Conservation (phyloP, 2,113 vertebrate genomes). For the Ranitomeya imitator region DNA sequence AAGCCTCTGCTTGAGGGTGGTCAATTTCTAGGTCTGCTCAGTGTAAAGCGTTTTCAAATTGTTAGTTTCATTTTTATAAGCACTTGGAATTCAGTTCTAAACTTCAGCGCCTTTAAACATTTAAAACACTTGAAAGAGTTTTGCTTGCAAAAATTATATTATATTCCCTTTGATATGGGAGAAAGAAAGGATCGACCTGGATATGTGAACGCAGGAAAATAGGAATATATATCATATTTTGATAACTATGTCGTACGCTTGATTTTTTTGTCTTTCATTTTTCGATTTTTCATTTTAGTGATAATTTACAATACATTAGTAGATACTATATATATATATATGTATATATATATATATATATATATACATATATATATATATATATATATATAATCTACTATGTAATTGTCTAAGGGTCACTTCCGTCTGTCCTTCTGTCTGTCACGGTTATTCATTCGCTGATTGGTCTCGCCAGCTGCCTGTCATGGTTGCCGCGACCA, state of each 20-base stretch:
- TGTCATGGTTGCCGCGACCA: too few species aligned
- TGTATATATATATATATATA: too few species aligned
- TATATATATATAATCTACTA: too few species aligned
- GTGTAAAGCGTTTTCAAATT: constrained; percentile 58
- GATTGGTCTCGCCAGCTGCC: too few species aligned
- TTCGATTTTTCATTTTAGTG: too few species aligned
- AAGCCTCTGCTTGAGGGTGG: constrained; percentile 56
- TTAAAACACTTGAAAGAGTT: constrained; percentile 59
- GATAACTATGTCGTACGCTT: not conserved
- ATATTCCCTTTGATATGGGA: constrained; percentile 32
- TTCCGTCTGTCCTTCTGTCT: too few species aligned
- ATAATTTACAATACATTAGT: not conserved
- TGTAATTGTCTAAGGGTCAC: too few species aligned
- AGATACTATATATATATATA: too few species aligned
- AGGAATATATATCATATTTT: not conserved
- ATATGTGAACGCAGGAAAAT: constrained; percentile 3
- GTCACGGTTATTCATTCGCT: too few species aligned
- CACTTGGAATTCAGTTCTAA: constrained; percentile 58
- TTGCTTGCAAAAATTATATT: constrained; percentile 54
- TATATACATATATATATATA: too few species aligned
- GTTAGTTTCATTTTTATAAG: constrained; percentile 60
- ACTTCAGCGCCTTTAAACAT: constrained; percentile 56
- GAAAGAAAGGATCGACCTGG: constrained; percentile 36
- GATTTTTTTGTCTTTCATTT: not conserved
- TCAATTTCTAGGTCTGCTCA: constrained; percentile 59